Evolutionary conservation across 2,113 vertebrate species (phyloP).

Genomic region (Astur gentilis): DNA sequence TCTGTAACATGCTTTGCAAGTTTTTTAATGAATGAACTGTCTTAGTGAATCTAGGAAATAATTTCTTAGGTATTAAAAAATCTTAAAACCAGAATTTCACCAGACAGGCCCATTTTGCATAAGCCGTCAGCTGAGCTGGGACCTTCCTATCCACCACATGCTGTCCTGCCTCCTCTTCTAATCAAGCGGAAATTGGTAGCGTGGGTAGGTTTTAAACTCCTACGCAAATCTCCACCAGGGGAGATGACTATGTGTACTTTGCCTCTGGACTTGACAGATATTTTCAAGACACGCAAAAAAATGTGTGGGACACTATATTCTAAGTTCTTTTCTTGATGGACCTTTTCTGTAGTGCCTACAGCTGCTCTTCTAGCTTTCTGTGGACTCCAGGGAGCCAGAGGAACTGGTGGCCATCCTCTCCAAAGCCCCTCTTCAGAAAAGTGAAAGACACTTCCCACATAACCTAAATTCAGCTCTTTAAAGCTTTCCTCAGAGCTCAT

Average conservation of each 20-base stretch:
- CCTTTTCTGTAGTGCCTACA: background rate
- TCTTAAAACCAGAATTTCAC: background rate
- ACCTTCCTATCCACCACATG: background rate
- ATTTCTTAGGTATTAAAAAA: background rate
- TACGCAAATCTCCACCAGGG: background rate
- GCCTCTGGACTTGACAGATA: background rate
- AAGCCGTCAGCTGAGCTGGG: background rate
- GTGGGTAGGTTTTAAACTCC: background rate
- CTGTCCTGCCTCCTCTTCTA: background rate
- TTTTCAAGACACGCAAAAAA: background rate
- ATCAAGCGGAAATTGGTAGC: background rate
- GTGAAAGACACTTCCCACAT: background rate
- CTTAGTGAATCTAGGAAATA: background rate
- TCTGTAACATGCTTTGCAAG: background rate
- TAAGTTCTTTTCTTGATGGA: background rate
- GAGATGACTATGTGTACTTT: background rate
- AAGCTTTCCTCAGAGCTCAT: background rate
- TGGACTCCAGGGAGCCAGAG: background rate
- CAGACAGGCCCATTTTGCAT: background rate
- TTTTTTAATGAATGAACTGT: background rate
- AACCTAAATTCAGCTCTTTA: background rate
- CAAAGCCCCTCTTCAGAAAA: background rate
- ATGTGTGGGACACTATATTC: background rate
- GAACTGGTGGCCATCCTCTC: background rate
- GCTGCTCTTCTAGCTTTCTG: background rate